Base-by-base conservation (phyloP, 2,113 vertebrate species). In the Sardina pilchardus region DNA sequence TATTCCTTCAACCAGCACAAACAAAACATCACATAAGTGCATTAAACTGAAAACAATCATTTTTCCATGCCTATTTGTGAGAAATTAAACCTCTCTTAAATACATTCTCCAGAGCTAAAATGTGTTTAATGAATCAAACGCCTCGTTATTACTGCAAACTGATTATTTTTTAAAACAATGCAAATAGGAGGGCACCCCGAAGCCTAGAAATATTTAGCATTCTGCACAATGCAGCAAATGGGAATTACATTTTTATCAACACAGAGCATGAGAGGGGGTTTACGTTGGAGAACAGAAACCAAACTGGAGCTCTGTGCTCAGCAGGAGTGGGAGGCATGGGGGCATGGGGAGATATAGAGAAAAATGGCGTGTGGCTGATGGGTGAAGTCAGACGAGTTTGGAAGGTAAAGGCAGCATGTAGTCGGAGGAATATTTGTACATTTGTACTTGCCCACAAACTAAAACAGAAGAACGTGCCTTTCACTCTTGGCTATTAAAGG, bases 171-270 rank as follows among this genome's bases (percentile, higher is more conserved):
- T 78, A 86, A 87, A 94, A 92, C 86, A 88, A 90, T 89, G 89
- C 85, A 87, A 87, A 92, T 86, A 85, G 34, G 87, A 86, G 81
- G 59, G 63, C 39, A 19, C 43, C 81, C 84, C 81, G 44, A 86
- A 89, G 89, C 84, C 89, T 39, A 83, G 88, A 17, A 80, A 87
- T 86, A 91, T 91, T 90, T 86, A 34, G 80, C 83, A 92, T 89
- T 92, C 82, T 39, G 81, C 82, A 81, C 26, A 24, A 84, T 87
- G 67, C 88, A 82, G 80, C 48, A 87, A 82, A 92, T 92, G 89
- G 92, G 81, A 92, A 90, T 89, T 42, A 90, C 87, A 90, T 86
- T 91, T 91, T 88, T 90, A 94, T 93, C 89, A 92, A 88, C 84
- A 86, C 84, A 82, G 85, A 85, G 85, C 36, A 45, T 84, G 84